Evolutionary conservation across 1,140 invertebrate species (phyloP).

Genomic region (Lordiphosa stackelbergi): DNA sequence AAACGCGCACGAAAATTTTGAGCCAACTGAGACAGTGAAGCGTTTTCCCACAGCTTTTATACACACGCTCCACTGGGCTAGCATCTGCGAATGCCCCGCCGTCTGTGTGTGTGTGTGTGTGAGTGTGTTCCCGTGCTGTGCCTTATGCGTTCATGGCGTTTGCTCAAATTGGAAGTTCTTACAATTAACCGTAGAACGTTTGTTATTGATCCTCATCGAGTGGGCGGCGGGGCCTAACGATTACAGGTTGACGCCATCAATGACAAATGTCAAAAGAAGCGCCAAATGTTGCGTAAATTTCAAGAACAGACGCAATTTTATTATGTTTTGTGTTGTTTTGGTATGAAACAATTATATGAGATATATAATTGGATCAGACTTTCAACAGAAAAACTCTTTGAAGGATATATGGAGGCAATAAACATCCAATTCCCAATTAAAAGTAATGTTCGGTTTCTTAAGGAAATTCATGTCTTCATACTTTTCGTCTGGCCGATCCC

Average conservation of each 20-base stretch:
- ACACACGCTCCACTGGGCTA: constrained; percentile 31
- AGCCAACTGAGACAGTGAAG: constrained; percentile 65
- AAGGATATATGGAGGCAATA: no score
- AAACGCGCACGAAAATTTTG: constrained; percentile 51
- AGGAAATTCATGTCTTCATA: no score
- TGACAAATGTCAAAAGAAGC: constrained; percentile 39
- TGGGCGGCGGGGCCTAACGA: constrained; percentile 22
- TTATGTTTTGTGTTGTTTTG: no score
- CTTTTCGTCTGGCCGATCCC: no score
- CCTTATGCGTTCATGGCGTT: constrained; percentile 49
- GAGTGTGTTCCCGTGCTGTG: constrained; percentile 17
- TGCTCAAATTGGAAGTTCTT: constrained; percentile 69
- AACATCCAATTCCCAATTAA: no score
- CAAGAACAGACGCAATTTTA: constrained; percentile 45
- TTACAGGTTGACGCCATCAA: constrained; percentile 66
- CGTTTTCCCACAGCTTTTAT: constrained; percentile 54
- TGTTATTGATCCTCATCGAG: constrained; percentile 56
- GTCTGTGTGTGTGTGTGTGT: neutral
- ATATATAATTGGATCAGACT: no score
- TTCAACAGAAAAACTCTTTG: no score
- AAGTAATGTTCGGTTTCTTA: no score
- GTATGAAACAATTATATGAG: no score
- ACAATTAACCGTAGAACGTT: constrained; percentile 49
- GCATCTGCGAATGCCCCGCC: constrained; percentile 20
- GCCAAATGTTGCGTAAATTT: constrained; percentile 74